Base-by-base conservation (phyloP, 2,888 invertebrate species). In the Platycheirus albimanus region DNA sequence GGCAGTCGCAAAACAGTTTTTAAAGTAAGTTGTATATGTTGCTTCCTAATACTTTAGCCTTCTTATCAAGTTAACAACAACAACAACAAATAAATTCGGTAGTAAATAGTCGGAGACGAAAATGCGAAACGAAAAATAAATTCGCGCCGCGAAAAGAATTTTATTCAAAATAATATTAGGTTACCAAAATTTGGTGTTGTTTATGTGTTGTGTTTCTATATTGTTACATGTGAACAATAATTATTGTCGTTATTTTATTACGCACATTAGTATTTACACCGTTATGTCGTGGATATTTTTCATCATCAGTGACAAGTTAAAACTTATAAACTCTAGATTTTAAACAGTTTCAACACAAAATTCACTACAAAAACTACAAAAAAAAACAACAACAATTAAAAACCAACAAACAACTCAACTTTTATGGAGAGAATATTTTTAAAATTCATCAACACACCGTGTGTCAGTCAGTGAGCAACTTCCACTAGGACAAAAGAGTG, bases 1-100 rank as follows among this genome's bases (percentile, higher is more conserved):
- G 83, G 83, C 83, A 74, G 72, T 83, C 74, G 78, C 77, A 69
- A 63, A 74, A 74, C 72, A 69, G 69, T 78, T 61, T 78, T 61
- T 74, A 72, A 78, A 56, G 83, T 83, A 83, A 83, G 83, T 83
- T 63, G n/a, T 17, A 51, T 56, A 67, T 78, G 51, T 83, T 78
- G 72, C 77, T 77, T 81, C 71, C 36, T 56, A 24, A 71, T 51
- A 49, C 17, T 64, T 24, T 49, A 75, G 56, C 45, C 45, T 75
- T 49, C 11, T 17, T 45, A n/a, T n/a, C n/a, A n/a, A n/a, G 10
- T 1, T 2, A 33, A 45, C 28, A 20, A 74, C 41, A 71, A 64
- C 49, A 45, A 33, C 10, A n/a, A n/a, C 15, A 41, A 8, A 51
- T 10, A 49, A 75, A 19, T 20, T 63, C 28, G 54, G 49, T 41